These are phyloP conservation scores for Leucoraja ocellata DNA, from an alignment of 2,797 vertebrate genomes.

Conservation along the genomic window DNA sequence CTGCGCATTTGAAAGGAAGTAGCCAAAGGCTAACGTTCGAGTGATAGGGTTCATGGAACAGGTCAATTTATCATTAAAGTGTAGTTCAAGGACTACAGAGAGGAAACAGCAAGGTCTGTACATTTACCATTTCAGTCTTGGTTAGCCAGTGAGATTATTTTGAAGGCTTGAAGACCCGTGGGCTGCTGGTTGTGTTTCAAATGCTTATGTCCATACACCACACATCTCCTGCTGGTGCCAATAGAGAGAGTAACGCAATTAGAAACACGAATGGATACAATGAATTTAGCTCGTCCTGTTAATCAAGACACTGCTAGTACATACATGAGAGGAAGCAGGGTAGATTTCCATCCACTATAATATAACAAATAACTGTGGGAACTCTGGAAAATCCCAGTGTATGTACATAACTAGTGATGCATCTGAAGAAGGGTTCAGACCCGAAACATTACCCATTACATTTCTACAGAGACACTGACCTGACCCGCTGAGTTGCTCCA, in stretches of 20 bases:
- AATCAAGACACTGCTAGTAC: neutral
- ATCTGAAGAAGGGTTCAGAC: too few species aligned
- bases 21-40: neutral
- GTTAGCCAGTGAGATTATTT: neutral
- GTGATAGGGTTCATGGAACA: neutral
- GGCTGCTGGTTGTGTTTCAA: neutral
- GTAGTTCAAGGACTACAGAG: neutral
- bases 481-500: too few species aligned
- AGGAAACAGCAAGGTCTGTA: neutral
- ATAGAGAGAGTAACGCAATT: neutral
- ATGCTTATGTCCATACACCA: neutral
- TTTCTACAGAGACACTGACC: too few species aligned
- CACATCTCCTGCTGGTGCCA: neutral
- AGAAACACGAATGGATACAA: neutral
- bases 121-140: neutral
- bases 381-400: neutral
- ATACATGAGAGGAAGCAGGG: neutral
- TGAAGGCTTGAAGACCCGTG: neutral
- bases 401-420: too few species aligned
- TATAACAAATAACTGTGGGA: neutral
- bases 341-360: neutral
- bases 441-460: too few species aligned
- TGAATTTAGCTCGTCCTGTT: neutral
- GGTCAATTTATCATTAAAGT: neutral
- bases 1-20: neutral